These are phyloP conservation scores for Lucilia cuprina DNA, from an alignment of 1,140 invertebrate genomes.

Conservation along the genomic window DNA sequence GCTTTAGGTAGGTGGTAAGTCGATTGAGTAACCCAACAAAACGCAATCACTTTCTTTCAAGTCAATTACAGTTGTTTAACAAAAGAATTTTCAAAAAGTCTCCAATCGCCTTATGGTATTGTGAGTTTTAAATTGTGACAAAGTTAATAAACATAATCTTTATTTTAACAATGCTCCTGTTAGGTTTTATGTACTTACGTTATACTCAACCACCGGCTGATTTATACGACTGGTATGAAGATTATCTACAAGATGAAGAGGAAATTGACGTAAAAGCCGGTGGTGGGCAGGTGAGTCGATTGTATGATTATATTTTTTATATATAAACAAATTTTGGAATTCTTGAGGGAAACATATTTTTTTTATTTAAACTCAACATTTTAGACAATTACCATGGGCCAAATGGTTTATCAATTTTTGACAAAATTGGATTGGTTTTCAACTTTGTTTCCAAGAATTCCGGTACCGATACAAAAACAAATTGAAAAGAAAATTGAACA, in stretches of 20 bases:
- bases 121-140: neutral
- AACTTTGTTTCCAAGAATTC: constrained; percentile 97
- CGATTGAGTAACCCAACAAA: constrained; percentile 67
- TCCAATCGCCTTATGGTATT: neutral
- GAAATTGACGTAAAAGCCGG: constrained; percentile 97
- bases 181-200: constrained; percentile 77
- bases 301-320: constrained; percentile 50
- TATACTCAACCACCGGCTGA: constrained; percentile 96
- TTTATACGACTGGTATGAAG: constrained; percentile 96
- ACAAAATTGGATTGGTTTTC: constrained; percentile 98
- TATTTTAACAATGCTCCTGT: neutral
- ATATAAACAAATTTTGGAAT: no score
- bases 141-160: neutral
- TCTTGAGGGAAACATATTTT: neutral
- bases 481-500: constrained; percentile 78
- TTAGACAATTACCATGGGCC: constrained; percentile 86
- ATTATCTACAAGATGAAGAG: constrained; percentile 95
- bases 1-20: constrained; percentile 96
- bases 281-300: constrained; percentile 77
- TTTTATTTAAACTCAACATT: neutral
- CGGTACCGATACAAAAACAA: constrained; percentile 97
- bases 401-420: constrained; percentile 91
- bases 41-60: neutral
- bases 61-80: neutral
- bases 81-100: no score